Percentiles rank a stretch among this genome's conserved stretches.
phyloP scores from a whole-genome alignment of 2,113 vertebrate species.

The Hassar affinis region DNA sequence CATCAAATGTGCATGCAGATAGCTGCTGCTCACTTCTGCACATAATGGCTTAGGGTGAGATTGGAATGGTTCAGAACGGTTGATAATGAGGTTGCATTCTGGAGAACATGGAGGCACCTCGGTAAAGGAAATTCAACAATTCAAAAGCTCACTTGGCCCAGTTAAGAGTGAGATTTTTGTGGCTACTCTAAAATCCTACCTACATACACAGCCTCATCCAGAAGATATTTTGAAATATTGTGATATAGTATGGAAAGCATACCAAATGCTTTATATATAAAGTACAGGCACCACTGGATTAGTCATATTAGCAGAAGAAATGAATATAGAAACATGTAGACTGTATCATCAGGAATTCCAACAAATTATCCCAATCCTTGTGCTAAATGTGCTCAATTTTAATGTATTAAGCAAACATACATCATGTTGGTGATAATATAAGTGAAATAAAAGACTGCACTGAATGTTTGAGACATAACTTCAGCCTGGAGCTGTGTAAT shows the following conservation, averaged over 20 bases:
- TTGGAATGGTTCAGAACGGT: not conserved
- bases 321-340: not conserved
- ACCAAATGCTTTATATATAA: not conserved
- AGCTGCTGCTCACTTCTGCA: not conserved
- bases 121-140: not conserved
- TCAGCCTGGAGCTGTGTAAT: constrained; percentile 7
- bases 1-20: constrained; percentile 4
- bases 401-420: not conserved
- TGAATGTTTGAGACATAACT: not conserved
- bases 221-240: not conserved
- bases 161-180: not conserved
- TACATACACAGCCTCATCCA: not conserved
- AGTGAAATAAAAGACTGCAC: not conserved
- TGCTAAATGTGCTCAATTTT: not conserved
- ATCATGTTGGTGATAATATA: not conserved
- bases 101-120: not conserved
- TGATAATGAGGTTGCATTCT: constrained; percentile 8
- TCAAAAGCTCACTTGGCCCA: not conserved
- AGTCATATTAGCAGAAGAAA: not conserved
- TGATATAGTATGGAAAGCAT: not conserved
- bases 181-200: not conserved
- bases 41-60: not conserved
- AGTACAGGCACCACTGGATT: not conserved
- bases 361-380: not conserved
- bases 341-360: constrained; percentile 2